Evolutionary conservation across 2,113 vertebrate genomes (phyloP).

Genomic region (Stigmatopora argus): DNA sequence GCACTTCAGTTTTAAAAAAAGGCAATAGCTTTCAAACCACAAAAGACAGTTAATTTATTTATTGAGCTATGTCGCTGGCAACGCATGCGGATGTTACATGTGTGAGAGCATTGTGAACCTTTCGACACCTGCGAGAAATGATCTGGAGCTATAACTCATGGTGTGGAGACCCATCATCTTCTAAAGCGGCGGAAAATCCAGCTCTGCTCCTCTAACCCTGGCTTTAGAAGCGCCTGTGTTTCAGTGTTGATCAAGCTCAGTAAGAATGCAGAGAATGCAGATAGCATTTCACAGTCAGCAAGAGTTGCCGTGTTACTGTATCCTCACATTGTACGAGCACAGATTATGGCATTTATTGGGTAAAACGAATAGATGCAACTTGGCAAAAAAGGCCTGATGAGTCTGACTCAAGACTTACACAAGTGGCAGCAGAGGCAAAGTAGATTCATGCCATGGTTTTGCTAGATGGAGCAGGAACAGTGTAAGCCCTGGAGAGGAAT

Average conservation of each 20-base stretch:
- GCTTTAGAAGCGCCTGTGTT: constrained; percentile 63
- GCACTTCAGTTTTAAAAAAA: constrained; percentile 50
- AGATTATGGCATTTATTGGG: constrained; percentile 63
- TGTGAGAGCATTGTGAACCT: constrained; percentile 62
- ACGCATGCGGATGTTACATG: constrained; percentile 52
- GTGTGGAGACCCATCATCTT: constrained; percentile 61
- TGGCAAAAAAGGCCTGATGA: neutral
- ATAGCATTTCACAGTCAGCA: constrained; percentile 71
- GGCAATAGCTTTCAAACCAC: constrained; percentile 52
- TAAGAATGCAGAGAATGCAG: constrained; percentile 75
- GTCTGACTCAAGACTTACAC: neutral
- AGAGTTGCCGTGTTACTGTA: constrained; percentile 67
- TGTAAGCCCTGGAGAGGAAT: constrained; percentile 57
- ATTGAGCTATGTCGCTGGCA: constrained; percentile 54
- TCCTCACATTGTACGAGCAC: constrained; percentile 62
- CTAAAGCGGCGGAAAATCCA: constrained; percentile 68
- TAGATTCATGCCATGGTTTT: constrained; percentile 5
- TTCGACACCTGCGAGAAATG: constrained; percentile 65
- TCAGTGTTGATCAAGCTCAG: constrained; percentile 68
- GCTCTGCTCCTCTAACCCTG: constrained; percentile 61
- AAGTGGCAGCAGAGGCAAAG: neutral
- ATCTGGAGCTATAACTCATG: constrained; percentile 66
- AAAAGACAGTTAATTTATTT: constrained; percentile 56
- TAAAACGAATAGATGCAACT: constrained; percentile 32
- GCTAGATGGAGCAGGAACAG: constrained; percentile 51